Evolutionary conservation across 2,888 invertebrate genomes (phyloP), one percentile per base, ranked within the genome.

Genomic region (Zaprionus bogoriensis): DNA sequence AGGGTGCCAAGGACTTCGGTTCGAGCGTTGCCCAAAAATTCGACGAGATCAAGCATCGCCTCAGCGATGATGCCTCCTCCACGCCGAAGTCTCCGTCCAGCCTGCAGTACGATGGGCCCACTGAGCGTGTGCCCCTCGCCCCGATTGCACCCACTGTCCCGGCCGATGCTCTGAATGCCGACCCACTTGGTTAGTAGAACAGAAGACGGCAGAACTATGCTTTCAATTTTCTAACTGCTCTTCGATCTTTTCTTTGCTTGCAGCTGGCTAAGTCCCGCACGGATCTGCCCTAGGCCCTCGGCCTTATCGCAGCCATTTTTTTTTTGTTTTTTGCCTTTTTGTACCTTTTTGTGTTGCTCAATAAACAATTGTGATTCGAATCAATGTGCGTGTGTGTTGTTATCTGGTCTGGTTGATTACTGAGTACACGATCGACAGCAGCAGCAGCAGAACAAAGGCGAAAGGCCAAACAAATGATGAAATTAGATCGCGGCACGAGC

Each of bases 41-140:
- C 46, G 84, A 88, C 25, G 86, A 89, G 38, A 19, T 90, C 1
- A 90, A 89, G 75, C 88, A 89, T 17, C 89, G 86, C 28, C 62
- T 90, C n/a, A 81, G 70, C 42, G 89, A 89, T 2, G 73, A 65
- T 5, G 6, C 39, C 4, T 51, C 39, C 4, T 51, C 73, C 12
- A 60, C 85, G 0, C 39, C 68, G 14, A 64, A 52, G 19, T 17
- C 61, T 0, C 23, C 41, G 0, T 10, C 60, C 0, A 27, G 50
- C 0, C 20, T 66, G 9, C 4, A 6, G 7, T 58, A 53, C 19
- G 74, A 79, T 65, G 81, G 51, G 0, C 87, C 89, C 45, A 88
- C 88, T 1, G 89, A 89, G 53, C 85, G 81, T 46, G 79, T 89
- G 4, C 89, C 77, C 0, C 53, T 89, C 48, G 89, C 89, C 0